A percentile compares a stretch with the other conserved stretches of the same genome.
Evolutionary conservation across 2,888 invertebrate genomes (phyloP).

Genomic region (Omphaloscelis lunosa): DNA sequence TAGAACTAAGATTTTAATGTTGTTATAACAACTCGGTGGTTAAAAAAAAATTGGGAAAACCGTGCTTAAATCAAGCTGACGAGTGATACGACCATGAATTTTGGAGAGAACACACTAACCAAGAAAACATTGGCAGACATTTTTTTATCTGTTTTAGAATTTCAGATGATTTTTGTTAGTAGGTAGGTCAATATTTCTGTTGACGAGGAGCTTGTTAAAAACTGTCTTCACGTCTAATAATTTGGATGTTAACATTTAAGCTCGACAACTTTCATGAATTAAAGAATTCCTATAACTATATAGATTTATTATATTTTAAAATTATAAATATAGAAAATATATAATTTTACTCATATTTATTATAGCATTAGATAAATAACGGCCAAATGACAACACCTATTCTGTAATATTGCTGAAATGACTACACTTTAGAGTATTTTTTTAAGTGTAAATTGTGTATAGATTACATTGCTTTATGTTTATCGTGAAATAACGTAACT

Average conservation of each 20-base stretch:
- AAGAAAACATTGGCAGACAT: background rate
- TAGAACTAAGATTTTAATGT: background rate
- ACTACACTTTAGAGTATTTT: no score
- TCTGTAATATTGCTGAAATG: no score
- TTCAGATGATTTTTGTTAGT: background rate
- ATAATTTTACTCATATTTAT: background rate
- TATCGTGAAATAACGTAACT: no score
- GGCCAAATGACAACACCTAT: no score
- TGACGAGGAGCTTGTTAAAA: background rate
- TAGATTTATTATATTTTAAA: background rate
- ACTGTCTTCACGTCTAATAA: background rate
- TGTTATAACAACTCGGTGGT: constrained; percentile 2
- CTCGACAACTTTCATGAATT: background rate
- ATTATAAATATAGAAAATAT: background rate
- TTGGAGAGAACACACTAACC: background rate
- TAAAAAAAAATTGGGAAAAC: constrained; percentile 42
- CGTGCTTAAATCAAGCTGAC: constrained; percentile 9
- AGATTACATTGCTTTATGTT: no score
- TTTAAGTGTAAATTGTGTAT: no score
- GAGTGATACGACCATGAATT: constrained; percentile 6
- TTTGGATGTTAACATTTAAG: background rate
- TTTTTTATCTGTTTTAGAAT: background rate
- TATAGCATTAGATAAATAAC: no score
- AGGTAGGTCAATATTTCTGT: background rate
- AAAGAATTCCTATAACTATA: background rate